Base-by-base conservation (phyloP, 1,140 invertebrate species). In the Papilio aristodemus region DNA sequence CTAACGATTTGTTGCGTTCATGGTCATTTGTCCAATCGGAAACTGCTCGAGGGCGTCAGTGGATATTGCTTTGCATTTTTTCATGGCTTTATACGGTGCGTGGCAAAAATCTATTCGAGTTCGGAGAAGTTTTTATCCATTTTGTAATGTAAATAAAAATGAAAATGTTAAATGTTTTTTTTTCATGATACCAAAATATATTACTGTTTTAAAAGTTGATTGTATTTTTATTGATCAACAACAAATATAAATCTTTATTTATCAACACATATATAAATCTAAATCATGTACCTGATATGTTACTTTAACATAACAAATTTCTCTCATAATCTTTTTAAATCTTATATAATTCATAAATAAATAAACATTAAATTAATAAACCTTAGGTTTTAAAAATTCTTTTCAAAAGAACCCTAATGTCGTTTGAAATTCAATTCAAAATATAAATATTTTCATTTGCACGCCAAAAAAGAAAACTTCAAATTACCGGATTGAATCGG, bases 21-120 rank as follows among this genome's bases (percentile, higher is more conserved):
- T 74, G 71, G 75, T 72, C 73, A 79, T 70, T 71, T 77, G 77
- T 79, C 76, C 71, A 79, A 80, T 79, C 72, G 67, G 72, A 70
- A 77, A 79, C 71, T 71, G 76, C 76, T 76, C 74, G 67, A 75
- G 80, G 78, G 79, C 72, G 72, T 73, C 78, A 75, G 71, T 74
- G 73, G 71, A 80, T 84, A 84, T 79, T 84, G 79, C 77, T 71
- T 73, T 73, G 75, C 64, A 74, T 73, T 75, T 75, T 80, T 81
- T 54, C 67, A 68, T 69, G 62, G 72, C 67, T 73, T 80, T 80
- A 71, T 78, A 50, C 63, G 46, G 63, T 57, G 73, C 70, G 63
- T 22, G 25, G 71, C 43, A 14, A 72, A 75, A 81, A 80, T 77
- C 73, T 80, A 76, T 81, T 80, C 76, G 70, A 64, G 60, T 67